phyloP scores from a whole-genome alignment of 2,797 vertebrate species.

The Xiphorhynchus erythropygius region DNA sequence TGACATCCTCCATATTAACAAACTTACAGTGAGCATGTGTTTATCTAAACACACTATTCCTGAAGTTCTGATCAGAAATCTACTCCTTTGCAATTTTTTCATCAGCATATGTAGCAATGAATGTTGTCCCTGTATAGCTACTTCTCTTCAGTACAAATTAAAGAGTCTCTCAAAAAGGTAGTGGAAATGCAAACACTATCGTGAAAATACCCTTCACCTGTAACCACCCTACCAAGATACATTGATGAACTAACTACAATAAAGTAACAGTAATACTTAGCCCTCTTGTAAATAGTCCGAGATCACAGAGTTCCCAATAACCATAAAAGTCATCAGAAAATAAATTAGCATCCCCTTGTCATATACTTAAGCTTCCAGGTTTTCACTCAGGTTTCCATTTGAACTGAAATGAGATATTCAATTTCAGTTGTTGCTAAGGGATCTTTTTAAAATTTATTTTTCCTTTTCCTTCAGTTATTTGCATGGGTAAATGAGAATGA shows the following conservation, averaged over 20 bases:
- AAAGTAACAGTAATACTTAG: not conserved
- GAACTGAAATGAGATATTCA: not conserved
- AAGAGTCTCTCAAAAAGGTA: not conserved
- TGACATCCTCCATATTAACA: not conserved
- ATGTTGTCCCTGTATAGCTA: not conserved
- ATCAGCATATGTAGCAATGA: not conserved
- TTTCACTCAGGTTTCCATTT: not conserved
- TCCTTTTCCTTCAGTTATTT: not conserved
- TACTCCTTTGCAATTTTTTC: not conserved
- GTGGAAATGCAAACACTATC: not conserved
- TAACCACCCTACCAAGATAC: not conserved
- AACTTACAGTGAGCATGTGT: not conserved
- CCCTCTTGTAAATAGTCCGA: not conserved
- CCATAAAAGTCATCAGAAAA: not conserved
- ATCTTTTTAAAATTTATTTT: not conserved
- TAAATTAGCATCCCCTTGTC: not conserved
- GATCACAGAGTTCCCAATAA: not conserved
- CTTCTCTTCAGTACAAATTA: not conserved
- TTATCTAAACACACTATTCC: not conserved
- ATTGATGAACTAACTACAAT: not conserved
- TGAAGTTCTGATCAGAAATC: not conserved
- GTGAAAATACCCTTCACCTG: not conserved
- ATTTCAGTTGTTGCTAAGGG: not conserved
- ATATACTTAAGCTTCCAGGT: not conserved
- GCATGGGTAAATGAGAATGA: not conserved